These are phyloP conservation scores for Barypeithes pellucidus DNA, from an alignment of 2,888 invertebrate genomes.

Conservation along the genomic window DNA sequence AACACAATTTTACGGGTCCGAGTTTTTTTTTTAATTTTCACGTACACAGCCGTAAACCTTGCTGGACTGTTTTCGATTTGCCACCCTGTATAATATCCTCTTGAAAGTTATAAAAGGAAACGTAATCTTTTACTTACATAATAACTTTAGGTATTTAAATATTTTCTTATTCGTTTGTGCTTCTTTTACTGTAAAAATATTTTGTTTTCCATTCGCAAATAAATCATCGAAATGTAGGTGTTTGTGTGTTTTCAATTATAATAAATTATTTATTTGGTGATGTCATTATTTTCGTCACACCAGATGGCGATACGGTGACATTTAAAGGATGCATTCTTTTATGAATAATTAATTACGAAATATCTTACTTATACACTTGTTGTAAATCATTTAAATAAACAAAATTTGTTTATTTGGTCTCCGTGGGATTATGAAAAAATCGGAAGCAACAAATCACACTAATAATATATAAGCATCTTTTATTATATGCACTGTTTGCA, in stretches of 20 bases:
- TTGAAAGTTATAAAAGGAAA: no score
- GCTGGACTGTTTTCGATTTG: no score
- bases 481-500: no score
- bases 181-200: not conserved
- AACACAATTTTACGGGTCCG: no score
- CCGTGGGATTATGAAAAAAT: conserved; percentile 17
- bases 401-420: conserved; percentile 24
- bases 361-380: conserved; percentile 22
- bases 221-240: conserved; percentile 30
- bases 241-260: conserved; percentile 33
- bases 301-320: conserved; percentile 31
- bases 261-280: conserved; percentile 36
- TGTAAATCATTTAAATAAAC: conserved; percentile 35
- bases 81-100: no score
- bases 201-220: conserved; percentile 14
- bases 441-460: not conserved
- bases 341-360: conserved; percentile 23
- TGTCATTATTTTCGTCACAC: conserved; percentile 35
- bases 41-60: no score
- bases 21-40: no score
- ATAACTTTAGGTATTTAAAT: not conserved
- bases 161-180: not conserved
- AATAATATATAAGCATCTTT: not conserved
- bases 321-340: conserved; percentile 21
- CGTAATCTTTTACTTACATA: no score